A percentile compares a stretch with the other conserved stretches of the same genome.
phyloP scores from a whole-genome alignment of 1,140 invertebrate genomes.

The Heliconius melpomene region DNA sequence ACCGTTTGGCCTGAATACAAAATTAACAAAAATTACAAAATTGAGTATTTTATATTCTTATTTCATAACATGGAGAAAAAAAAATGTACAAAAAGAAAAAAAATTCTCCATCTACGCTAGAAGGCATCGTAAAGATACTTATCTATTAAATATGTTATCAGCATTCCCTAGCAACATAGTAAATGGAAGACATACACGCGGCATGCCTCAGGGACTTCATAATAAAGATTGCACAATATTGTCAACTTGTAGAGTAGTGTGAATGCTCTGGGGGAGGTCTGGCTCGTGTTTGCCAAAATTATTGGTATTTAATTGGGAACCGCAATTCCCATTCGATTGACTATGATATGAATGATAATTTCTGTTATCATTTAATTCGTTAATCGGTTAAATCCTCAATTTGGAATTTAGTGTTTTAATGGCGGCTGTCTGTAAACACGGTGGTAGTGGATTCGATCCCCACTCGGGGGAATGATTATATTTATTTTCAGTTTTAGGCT shows the following conservation, averaged over 20 bases:
- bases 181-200: not conserved
- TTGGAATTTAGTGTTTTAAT: too few species aligned
- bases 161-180: not conserved
- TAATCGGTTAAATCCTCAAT: too few species aligned
- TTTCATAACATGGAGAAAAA: not conserved
- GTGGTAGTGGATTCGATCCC: too few species aligned
- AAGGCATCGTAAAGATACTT: not conserved
- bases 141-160: slow-evolving; percentile 2
- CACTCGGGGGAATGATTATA: too few species aligned
- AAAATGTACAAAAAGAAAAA: not conserved
- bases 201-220: not conserved
- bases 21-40: too few species aligned
- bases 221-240: slow-evolving; percentile 7
- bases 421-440: too few species aligned
- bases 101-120: not conserved
- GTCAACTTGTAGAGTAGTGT: not conserved
- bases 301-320: not conserved
- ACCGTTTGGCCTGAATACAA: too few species aligned
- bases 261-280: not conserved
- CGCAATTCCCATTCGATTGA: not conserved
- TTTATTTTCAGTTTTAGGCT: too few species aligned
- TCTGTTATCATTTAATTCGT: too few species aligned
- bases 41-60: too few species aligned
- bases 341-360: not conserved
- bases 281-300: not conserved